A percentile compares a stretch with the other conserved stretches of the same genome.
Conservation (phyloP, 2,888 invertebrate genomes). For the Parochlus steinenii region DNA sequence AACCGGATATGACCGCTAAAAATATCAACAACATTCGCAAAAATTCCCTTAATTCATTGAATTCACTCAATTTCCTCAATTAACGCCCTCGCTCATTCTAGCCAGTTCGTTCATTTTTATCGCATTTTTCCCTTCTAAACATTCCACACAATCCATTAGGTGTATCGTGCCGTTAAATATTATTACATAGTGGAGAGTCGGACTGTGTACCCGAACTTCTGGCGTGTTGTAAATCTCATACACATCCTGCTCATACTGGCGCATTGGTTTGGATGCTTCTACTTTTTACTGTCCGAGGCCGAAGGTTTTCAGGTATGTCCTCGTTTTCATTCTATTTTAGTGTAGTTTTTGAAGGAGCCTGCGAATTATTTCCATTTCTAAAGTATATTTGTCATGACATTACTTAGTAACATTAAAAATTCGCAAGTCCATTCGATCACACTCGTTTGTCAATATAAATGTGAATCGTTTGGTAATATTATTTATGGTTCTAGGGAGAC, state of each 20-base stretch:
- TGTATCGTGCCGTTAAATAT: conserved; percentile 80
- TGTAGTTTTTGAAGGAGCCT: not conserved
- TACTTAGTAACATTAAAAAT: conserved; percentile 3
- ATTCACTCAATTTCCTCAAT: no score
- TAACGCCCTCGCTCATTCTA: no score
- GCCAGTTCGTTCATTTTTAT: no score
- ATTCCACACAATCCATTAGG: conserved; percentile 40
- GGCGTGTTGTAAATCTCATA: conserved; percentile 87
- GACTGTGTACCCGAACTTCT: conserved; percentile 90
- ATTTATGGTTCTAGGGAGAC: conserved; percentile 43
- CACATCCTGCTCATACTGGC: conserved; percentile 88
- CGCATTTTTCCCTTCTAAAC: conserved; percentile 20
- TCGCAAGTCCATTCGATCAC: conserved; percentile 3
- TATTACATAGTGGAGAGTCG: conserved; percentile 94
- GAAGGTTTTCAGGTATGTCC: conserved; percentile 60
- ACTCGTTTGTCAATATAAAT: no score
- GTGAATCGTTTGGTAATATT: conserved; percentile 3
- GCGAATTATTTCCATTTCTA: not conserved
- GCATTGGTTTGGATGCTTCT: conserved; percentile 97
- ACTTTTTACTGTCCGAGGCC: conserved; percentile 82
- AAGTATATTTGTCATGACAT: not conserved
- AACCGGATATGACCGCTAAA: no score
- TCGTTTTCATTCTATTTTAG: not conserved
- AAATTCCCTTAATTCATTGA: no score
- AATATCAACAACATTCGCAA: no score